phyloP scores from a whole-genome alignment of 2,113 vertebrate genomes.

The Sarotherodon lohbergeri region DNA sequence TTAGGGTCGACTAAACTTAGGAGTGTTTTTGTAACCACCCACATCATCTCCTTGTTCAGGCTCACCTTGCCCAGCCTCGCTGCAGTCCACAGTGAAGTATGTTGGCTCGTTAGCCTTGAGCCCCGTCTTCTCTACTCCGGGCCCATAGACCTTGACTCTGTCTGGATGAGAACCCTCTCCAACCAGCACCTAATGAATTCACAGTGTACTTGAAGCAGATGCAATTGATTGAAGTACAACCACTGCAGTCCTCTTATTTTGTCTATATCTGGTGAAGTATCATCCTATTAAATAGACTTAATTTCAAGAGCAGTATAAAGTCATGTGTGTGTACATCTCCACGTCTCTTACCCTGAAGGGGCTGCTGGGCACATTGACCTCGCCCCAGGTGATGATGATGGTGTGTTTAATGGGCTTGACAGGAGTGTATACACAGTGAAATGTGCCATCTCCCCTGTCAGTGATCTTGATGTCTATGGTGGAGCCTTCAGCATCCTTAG shows the following conservation, averaged over 20 bases:
- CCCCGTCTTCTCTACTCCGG: constrained; percentile 90
- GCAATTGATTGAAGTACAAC: constrained; percentile 14
- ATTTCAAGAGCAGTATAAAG: background rate
- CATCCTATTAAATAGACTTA: constrained; percentile 14
- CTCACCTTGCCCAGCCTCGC: constrained; percentile 89
- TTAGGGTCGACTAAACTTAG: background rate
- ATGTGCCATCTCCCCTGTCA: constrained; percentile 86
- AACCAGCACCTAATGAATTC: constrained; percentile 80
- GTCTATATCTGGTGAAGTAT: constrained; percentile 16
- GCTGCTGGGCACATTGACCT: constrained; percentile 87
- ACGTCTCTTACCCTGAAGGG: constrained; percentile 83
- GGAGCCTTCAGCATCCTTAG: constrained; percentile 86
- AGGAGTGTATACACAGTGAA: constrained; percentile 85
- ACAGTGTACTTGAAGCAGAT: constrained; percentile 42
- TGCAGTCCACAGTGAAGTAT: constrained; percentile 95
- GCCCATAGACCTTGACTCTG: constrained; percentile 88
- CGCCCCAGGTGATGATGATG: constrained; percentile 89
- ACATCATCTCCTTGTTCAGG: background rate
- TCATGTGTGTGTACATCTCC: background rate
- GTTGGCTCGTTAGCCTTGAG: constrained; percentile 93
- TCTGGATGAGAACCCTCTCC: constrained; percentile 91
- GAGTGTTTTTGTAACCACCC: constrained; percentile 6
- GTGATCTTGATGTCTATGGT: constrained; percentile 88
- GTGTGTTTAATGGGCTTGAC: constrained; percentile 93
- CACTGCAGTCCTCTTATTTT: constrained; percentile 16